phyloP scores from a whole-genome alignment of 2,888 invertebrate species.

The Liopterus haemorrhoidalis region DNA sequence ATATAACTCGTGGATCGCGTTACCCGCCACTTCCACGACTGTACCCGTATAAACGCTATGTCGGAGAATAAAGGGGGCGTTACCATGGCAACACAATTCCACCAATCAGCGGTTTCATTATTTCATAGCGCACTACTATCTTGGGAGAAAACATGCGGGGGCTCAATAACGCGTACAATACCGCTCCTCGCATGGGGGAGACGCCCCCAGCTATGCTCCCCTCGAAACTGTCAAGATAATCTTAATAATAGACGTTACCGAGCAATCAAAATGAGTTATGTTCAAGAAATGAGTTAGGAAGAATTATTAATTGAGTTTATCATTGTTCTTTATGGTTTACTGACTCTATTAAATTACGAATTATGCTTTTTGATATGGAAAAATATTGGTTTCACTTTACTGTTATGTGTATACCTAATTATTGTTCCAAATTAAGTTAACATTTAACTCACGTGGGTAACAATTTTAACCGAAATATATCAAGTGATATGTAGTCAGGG shows the following conservation, averaged over 20 bases:
- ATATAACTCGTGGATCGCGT: no score
- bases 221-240: no score
- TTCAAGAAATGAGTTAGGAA: neutral
- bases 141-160: conserved; percentile 34
- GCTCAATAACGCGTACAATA: conserved; percentile 2
- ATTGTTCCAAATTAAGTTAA: no score
- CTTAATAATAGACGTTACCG: neutral
- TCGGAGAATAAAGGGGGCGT: conserved; percentile 43
- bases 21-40: no score
- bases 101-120: conserved; percentile 45
- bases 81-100: conserved; percentile 45
- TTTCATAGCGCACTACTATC: conserved; percentile 40
- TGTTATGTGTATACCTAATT: no score
- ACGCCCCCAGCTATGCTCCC: no score
- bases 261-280: neutral
- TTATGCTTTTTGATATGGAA: neutral
- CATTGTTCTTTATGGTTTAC: neutral
- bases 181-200: neutral
- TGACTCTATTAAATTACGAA: neutral
- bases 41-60: conserved; percentile 34
- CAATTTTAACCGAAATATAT: no score
- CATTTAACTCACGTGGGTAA: no score
- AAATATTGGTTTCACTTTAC: no score
- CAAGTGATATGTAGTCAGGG: no score
- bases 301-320: conserved; percentile 2